phyloP scores from a whole-genome alignment of 2,797 vertebrate genomes.

The Meda fulgida region DNA sequence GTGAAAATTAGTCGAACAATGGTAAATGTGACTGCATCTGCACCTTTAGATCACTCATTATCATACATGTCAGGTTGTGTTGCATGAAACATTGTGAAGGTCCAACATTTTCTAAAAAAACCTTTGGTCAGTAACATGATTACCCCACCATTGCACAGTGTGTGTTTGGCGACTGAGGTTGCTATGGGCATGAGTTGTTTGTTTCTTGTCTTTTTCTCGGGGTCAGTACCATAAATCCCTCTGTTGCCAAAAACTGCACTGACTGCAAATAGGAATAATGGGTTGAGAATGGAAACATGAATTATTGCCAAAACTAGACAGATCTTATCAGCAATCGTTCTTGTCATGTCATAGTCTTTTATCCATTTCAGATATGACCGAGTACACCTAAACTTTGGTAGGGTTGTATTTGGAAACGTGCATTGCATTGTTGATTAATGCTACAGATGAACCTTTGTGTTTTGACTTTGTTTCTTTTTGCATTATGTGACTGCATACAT shows the following conservation, averaged over 20 bases:
- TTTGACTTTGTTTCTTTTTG: neutral
- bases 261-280: constrained; percentile 26
- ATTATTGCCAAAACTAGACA: constrained; percentile 4
- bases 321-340: neutral
- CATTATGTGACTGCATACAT: neutral
- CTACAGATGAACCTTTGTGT: neutral
- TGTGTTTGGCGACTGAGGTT: neutral
- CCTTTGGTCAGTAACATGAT: neutral
- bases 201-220: constrained; percentile 13
- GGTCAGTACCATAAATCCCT: constrained; percentile 14
- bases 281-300: constrained; percentile 13
- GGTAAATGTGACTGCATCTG: neutral
- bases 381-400: neutral
- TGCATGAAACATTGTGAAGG: neutral
- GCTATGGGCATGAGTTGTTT: constrained; percentile 16
- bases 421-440: neutral
- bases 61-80: neutral
- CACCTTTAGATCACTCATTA: neutral
- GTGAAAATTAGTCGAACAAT: neutral
- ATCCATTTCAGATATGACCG: neutral
- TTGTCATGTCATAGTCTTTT: constrained; percentile 36
- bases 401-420: neutral
- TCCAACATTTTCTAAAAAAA: neutral
- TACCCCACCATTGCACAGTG: neutral
- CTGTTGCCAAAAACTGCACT: constrained; percentile 27